These are phyloP conservation scores for Venustoraphidia nigricollis DNA, from an alignment of 2,888 invertebrate genomes.

Conservation along the genomic window DNA sequence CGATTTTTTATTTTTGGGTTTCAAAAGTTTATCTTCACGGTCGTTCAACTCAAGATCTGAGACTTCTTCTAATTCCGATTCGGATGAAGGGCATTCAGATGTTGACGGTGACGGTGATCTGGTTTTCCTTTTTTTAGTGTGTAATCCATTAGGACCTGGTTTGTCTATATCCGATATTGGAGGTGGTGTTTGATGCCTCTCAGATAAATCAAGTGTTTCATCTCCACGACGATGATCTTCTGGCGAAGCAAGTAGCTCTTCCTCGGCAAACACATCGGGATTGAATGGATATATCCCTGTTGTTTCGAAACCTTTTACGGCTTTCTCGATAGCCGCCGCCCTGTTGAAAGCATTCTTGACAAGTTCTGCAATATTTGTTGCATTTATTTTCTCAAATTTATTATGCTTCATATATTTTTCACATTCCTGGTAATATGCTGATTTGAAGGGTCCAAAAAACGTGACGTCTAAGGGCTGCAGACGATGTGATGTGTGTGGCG, in stretches of 20 bases:
- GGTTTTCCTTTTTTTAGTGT: too few species aligned
- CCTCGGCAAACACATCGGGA: conserved; percentile 15
- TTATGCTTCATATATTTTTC: conserved; percentile 17
- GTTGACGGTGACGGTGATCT: too few species aligned
- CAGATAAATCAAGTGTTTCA: too few species aligned
- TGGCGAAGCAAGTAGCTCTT: conserved; percentile 13
- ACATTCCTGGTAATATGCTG: conserved; percentile 17
- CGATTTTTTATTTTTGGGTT: too few species aligned
- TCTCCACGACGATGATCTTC: too few species aligned
- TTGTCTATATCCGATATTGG: too few species aligned
- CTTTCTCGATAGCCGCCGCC: conserved; percentile 18
- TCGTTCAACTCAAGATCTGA: too few species aligned
- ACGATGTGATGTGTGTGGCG: conserved; percentile 15
- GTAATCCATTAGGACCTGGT: too few species aligned
- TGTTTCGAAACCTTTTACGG: conserved; percentile 18
- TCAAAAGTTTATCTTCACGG: too few species aligned
- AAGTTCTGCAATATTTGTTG: conserved; percentile 17
- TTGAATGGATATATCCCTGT: conserved; percentile 19
- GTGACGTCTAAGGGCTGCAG: conserved; percentile 15
- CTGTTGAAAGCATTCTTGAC: conserved; percentile 12
- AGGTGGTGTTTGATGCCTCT: too few species aligned
- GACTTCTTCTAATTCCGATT: too few species aligned
- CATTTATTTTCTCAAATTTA: conserved; percentile 16
- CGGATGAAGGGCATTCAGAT: too few species aligned
- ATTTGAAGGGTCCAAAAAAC: conserved; percentile 16